Percentiles rank a stretch among this genome's conserved stretches.
Evolutionary conservation across 1,140 invertebrate species (phyloP).

Genomic region (Rhizoglyphus robini): DNA sequence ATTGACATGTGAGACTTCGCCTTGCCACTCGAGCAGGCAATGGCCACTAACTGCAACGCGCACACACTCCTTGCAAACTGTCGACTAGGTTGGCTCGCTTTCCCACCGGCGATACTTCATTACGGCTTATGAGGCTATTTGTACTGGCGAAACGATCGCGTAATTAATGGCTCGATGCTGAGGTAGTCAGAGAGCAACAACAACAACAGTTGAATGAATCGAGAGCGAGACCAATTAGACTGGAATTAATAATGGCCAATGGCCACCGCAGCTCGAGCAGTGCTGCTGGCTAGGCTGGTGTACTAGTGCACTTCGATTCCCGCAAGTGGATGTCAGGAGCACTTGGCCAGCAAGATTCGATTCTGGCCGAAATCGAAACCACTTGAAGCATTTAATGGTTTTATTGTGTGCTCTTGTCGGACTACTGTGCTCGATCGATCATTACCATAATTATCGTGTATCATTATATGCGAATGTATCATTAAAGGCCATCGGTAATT

Average conservation of each 20-base stretch:
- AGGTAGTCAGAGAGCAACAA: neutral
- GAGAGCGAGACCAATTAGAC: conserved; percentile 4
- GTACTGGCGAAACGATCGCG: neutral
- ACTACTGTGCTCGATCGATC: neutral
- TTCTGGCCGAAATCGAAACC: conserved; percentile 1
- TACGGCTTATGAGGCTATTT: neutral
- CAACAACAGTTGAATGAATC: neutral
- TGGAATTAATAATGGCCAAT: conserved; percentile 1
- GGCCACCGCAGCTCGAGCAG: neutral
- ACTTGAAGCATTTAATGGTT: conserved; percentile 4
- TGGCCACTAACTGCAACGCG: neutral
- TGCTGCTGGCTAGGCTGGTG: neutral
- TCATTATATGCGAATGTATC: neutral
- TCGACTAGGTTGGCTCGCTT: neutral
- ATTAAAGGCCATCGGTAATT: neutral
- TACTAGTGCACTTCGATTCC: too few species aligned
- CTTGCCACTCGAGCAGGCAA: too few species aligned
- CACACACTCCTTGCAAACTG: neutral
- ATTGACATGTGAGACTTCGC: conserved; percentile 7
- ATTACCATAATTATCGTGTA: conserved; percentile 14
- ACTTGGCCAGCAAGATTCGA: too few species aligned
- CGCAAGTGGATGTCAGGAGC: too few species aligned
- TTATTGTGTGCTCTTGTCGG: neutral
- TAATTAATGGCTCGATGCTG: conserved; percentile 3
- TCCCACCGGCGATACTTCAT: neutral